Conservation (phyloP, 2,888 invertebrate species). For the Pyrrhia umbra region DNA sequence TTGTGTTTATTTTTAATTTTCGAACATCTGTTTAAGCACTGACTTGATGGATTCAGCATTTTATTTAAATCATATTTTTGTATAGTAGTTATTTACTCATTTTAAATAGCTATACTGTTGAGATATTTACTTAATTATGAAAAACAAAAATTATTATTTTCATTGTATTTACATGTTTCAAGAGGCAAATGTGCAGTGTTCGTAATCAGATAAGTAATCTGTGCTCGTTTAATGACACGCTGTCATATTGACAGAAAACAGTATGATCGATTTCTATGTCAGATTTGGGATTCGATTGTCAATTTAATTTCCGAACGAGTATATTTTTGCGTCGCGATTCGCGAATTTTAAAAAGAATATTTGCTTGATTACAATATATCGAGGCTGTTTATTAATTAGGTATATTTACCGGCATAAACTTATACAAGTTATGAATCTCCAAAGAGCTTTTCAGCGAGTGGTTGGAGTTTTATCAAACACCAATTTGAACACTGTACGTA, state of each 20-base stretch:
- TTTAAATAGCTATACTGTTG: not conserved
- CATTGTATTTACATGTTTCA: too few relatives aligned
- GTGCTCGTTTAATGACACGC: not conserved
- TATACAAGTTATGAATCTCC: conserved; percentile 70
- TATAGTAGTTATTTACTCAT: not conserved
- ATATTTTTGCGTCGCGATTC: conserved; percentile 24
- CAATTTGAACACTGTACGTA: conserved; percentile 72
- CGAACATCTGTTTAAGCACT: conserved; percentile 52
- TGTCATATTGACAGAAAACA: not conserved
- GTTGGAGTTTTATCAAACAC: conserved; percentile 65
- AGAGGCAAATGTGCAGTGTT: not conserved
- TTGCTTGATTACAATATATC: not conserved
- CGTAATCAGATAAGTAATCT: not conserved
- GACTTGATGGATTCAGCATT: conserved; percentile 31
- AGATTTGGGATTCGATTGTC: conserved; percentile 4
- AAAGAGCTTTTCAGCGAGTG: conserved; percentile 71
- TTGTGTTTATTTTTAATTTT: conserved; percentile 64
- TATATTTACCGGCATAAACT: not conserved
- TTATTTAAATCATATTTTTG: not conserved
- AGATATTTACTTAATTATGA: not conserved
- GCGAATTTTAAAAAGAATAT: conserved; percentile 40
- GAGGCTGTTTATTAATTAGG: conserved; percentile 13
- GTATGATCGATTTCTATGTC: not conserved
- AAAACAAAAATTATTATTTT: not conserved
- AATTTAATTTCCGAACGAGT: conserved; percentile 41